These are phyloP conservation scores for Ammodytes dubius DNA, from an alignment of 2,113 vertebrate species.

Conservation along the genomic window DNA sequence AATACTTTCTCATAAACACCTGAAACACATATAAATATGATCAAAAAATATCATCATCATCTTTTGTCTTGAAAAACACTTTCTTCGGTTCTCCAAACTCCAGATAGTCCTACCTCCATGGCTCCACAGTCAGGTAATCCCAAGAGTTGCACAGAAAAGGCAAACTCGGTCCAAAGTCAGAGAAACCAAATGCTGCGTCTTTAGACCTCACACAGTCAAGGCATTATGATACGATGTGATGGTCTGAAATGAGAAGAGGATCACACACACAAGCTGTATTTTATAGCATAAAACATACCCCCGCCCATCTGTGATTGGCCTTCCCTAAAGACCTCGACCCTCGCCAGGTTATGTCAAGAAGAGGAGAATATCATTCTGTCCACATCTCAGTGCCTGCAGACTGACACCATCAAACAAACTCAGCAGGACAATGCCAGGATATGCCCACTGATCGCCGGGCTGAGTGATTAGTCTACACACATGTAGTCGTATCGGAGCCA, in stretches of 20 bases:
- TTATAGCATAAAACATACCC: conserved; percentile 62
- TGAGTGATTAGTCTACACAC: conserved; percentile 75
- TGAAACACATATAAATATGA: conserved; percentile 56
- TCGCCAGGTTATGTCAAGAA: conserved; percentile 60
- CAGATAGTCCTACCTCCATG: conserved; percentile 70
- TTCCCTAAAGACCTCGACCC: conserved; percentile 43
- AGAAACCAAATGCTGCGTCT: conserved; percentile 14
- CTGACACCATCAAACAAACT: conserved; percentile 65
- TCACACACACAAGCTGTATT: conserved; percentile 25
- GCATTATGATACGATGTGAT: conserved; percentile 35
- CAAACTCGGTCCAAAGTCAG: conserved; percentile 12
- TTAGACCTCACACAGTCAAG: conserved; percentile 20
- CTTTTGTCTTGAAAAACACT: conserved; percentile 9
- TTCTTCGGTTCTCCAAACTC: not conserved
- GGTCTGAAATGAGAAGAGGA: conserved; percentile 31
- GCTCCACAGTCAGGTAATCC: conserved; percentile 29
- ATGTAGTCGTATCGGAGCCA: conserved; percentile 51
- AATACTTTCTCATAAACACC: conserved; percentile 32
- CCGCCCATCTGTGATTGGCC: conserved; percentile 32
- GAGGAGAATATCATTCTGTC: conserved; percentile 44
- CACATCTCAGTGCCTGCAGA: conserved; percentile 53
- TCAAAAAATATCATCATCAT: not conserved
- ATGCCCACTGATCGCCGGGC: conserved; percentile 75
- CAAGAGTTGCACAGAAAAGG: conserved; percentile 28
- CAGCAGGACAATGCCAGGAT: conserved; percentile 81